Base-by-base conservation (phyloP, 2,888 invertebrate species). In the Epinotia nisella region DNA sequence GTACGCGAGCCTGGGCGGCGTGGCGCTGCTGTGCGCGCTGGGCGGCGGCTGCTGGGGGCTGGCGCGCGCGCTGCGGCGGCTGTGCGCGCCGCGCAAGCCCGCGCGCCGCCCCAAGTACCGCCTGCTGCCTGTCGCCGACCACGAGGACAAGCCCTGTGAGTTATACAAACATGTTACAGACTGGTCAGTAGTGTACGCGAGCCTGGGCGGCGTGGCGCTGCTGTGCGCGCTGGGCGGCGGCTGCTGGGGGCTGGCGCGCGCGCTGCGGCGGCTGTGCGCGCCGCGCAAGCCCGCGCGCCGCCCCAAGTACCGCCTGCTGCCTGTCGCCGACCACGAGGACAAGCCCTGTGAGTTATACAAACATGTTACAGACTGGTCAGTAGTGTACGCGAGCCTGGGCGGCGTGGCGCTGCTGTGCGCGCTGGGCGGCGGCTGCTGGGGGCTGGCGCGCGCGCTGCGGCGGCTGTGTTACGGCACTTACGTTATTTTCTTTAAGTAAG, bases 301-400 rank as follows among this genome's bases (percentile, higher is more conserved):
- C 86, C 82, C 94, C 94, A 85, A 94, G 94, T 80, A 96, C 95
- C 77, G 96, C 94, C 82, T 97, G 96, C 89, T 97, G 77, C 95
- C 97, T 66, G 96, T 95, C 73, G 94, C 94, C 0, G 95, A 96
- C 78, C 95, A 95, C 76, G 96, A 96, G 76, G 97, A 97, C 81
- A 96, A 96, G 73, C 93, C 94, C 51, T 95, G 96, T 96, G 86
- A 92, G 94, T 24, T n/a, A n/a, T n/a, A n/a, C n/a, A n/a, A n/a
- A n/a, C n/a, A n/a, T n/a, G n/a, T n/a, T n/a, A n/a, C 90, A 97
- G 97, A 97, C 86, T 99, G 99, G 99, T 98, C 98, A 79, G 97
- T 98, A 79, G 94, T 99, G 70, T 98, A 98, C 90, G 98, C 98
- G 55, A 96, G 97, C 79, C 96, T 98, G 81, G 96, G 96, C 70